These are phyloP conservation scores for Alces alces DNA, from an alignment of 2,113 vertebrate species.

Conservation along the genomic window DNA sequence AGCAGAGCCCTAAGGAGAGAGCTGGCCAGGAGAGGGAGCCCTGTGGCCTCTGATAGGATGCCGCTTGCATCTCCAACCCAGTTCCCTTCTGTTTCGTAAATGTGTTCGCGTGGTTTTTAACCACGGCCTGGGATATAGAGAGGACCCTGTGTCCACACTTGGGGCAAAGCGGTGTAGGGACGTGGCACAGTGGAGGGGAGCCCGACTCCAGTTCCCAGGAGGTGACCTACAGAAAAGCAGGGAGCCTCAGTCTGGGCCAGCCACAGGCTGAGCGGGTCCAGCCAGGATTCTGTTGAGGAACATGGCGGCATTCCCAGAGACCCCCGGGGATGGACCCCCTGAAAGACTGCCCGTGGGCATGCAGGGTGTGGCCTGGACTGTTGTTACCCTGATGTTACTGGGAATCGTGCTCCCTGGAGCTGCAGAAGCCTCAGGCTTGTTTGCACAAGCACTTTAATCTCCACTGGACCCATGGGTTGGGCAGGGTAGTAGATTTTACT, in stretches of 20 bases:
- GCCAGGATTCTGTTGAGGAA: background rate
- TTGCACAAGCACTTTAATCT: background rate
- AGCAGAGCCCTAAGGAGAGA: background rate
- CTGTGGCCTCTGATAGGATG: background rate
- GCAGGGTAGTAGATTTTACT: background rate
- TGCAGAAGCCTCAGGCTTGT: background rate
- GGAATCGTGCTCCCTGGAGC: background rate
- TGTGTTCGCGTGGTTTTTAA: background rate
- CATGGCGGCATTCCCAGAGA: background rate
- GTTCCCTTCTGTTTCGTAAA: background rate
- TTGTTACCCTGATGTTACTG: background rate
- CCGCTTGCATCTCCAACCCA: background rate
- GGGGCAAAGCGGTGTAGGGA: background rate
- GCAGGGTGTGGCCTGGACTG: background rate
- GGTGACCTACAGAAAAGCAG: background rate
- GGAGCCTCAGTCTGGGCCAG: background rate
- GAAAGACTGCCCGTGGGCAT: background rate
- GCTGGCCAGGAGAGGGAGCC: conserved; percentile 60
- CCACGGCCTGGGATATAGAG: background rate
- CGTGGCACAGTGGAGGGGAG: background rate
- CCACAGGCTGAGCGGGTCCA: background rate
- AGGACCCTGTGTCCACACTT: background rate
- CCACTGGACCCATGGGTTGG: background rate
- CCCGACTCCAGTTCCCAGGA: background rate
- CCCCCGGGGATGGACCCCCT: fast-evolving